Evolutionary conservation across 2,888 invertebrate species (phyloP), one percentile per base, ranked within the genome.

Genomic region (Stenotaenia linearis): DNA sequence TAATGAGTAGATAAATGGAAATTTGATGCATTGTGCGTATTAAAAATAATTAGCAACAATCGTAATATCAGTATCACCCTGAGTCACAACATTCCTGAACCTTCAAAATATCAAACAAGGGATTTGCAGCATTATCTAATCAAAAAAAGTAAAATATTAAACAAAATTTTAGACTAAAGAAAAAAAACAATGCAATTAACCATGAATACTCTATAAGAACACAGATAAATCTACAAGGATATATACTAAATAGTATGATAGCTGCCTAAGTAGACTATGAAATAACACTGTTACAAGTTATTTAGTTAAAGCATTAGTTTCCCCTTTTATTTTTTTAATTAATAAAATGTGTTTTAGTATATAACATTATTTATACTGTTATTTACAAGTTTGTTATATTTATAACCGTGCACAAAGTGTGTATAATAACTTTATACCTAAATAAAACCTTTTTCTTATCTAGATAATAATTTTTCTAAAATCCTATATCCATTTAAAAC

Each of bases 291-390:
- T 23, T 23, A 56, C 21, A 56, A 56, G 56, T 56, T 56, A 56
- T 56, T 56, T 56, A 56, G 56, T 56, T 23, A 56, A 56, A 56
- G 56, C 56, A 56, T 56, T 56, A 56, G 56, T 56, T 56, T 56
- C 56, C 56, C 56, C 56, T 56, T 56, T 56, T 56, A 23, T 45
- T 45, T 12, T 45, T 3, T 45, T 45, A 45, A 56, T 56, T 56
- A 56, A 56, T 18, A 56, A 56, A 56, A 56, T 56, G 21, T 56
- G 56, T 18, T 56, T 56, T 56, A 56, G 56, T 56, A 56, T 56
- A 10, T 56, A 56, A 56, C 56, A 56, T 9, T 45, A 45, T 45
- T n/a, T 45, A 45, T 45, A 45, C 45, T 45, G 45, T 56, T 56
- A 56, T 56, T 56, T 56, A 56, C 56, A 56, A 18, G 6, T 56